Percentiles rank a stretch among this genome's conserved stretches.
phyloP scores from a whole-genome alignment of 2,113 vertebrate genomes.

The Nesospiza acunhae region DNA sequence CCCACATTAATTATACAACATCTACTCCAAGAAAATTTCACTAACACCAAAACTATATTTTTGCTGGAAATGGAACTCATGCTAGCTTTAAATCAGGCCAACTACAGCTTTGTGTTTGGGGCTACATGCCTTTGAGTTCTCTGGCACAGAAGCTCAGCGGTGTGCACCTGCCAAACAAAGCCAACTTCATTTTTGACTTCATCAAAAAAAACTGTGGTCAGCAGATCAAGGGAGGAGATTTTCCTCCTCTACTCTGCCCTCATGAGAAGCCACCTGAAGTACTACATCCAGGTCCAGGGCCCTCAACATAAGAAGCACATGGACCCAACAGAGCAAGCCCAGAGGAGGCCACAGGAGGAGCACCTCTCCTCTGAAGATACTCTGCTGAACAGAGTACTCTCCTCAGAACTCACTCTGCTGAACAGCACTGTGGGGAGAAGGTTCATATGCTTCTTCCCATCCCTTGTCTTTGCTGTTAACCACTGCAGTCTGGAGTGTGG shows the following conservation, averaged over 20 bases:
- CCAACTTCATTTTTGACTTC: neutral
- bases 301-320: fast-evolving
- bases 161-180: neutral
- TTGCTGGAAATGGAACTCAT: neutral
- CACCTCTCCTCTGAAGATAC: no score
- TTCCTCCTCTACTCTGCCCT: neutral
- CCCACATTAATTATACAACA: neutral
- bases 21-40: neutral
- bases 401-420: neutral
- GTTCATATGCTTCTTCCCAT: neutral
- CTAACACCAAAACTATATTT: neutral
- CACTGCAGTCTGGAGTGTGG: neutral
- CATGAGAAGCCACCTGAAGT: neutral
- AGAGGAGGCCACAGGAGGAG: neutral
- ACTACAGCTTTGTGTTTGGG: neutral
- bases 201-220: neutral
- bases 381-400: neutral
- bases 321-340: no score
- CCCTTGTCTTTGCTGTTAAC: neutral
- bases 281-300: neutral
- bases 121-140: neutral
- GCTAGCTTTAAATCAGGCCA: neutral
- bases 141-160: neutral
- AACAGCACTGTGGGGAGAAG: neutral
- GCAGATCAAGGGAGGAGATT: neutral